phyloP scores from a whole-genome alignment of 2,113 vertebrate species.

The Microtus ochrogaster region DNA sequence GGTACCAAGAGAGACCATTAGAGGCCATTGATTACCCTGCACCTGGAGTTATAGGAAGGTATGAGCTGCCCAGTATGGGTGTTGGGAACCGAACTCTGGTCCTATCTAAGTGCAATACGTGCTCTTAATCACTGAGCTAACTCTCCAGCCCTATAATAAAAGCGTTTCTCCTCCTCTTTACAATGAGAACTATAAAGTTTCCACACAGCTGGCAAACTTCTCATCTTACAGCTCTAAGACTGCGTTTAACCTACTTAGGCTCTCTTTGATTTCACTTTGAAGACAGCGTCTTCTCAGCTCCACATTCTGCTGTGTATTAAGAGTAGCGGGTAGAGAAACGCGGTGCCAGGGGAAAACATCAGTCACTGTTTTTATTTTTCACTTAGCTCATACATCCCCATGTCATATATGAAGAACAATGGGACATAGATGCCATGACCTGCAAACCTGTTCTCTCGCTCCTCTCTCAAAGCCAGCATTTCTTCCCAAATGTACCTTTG shows the following conservation, averaged over 20 bases:
- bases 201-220: neutral
- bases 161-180: constrained; percentile 6
- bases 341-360: neutral
- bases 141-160: neutral
- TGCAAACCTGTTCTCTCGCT: neutral
- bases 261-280: neutral
- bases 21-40: neutral
- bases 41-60: neutral
- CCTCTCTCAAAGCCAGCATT: neutral
- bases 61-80: too few relatives aligned
- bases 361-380: too few relatives aligned
- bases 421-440: neutral
- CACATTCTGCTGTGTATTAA: neutral
- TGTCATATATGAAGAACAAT: neutral
- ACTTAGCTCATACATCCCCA: rapidly evolving
- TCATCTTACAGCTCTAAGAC: neutral
- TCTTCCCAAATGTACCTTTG: neutral
- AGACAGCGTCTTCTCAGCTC: neutral
- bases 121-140: neutral
- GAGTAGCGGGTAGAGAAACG: neutral
- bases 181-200: neutral
- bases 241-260: neutral
- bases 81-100: neutral
- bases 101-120: neutral
- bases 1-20: neutral